Evolutionary conservation across 2,113 vertebrate species (phyloP).

Genomic region (Mesembrinibis cayennensis): DNA sequence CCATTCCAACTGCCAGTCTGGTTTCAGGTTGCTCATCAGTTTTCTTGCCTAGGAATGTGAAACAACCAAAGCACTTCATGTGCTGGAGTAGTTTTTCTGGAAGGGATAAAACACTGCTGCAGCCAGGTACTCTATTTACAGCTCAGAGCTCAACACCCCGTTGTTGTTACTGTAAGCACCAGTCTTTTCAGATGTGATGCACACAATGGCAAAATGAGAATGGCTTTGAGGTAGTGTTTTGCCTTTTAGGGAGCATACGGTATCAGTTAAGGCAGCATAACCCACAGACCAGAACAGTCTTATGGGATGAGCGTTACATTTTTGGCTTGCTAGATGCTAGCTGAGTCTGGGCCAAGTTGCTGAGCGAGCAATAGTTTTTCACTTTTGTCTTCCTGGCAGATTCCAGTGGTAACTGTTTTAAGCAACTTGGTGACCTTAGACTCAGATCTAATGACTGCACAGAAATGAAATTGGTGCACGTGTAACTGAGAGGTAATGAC

Average conservation of each 20-base stretch:
- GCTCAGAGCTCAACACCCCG: not conserved
- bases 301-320: not conserved
- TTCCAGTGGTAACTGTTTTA: not conserved
- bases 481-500: not conserved
- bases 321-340: not conserved
- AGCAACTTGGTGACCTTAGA: not conserved
- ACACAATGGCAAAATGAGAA: not conserved
- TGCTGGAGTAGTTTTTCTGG: not conserved
- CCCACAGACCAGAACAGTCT: not conserved
- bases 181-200: not conserved
- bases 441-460: not conserved
- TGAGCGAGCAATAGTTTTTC: not conserved
- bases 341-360: not conserved
- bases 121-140: not conserved
- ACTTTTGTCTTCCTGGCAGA: not conserved
- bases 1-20: not conserved
- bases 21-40: conserved; percentile 3
- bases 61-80: not conserved
- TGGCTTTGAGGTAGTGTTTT: not conserved
- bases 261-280: not conserved
- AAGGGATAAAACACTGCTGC: not conserved
- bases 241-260: not conserved
- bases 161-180: not conserved
- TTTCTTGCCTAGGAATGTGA: conserved; percentile 5
- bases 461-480: not conserved